Evolutionary conservation across 2,888 invertebrate genomes (phyloP).

Genomic region (Escarpia spicata): DNA sequence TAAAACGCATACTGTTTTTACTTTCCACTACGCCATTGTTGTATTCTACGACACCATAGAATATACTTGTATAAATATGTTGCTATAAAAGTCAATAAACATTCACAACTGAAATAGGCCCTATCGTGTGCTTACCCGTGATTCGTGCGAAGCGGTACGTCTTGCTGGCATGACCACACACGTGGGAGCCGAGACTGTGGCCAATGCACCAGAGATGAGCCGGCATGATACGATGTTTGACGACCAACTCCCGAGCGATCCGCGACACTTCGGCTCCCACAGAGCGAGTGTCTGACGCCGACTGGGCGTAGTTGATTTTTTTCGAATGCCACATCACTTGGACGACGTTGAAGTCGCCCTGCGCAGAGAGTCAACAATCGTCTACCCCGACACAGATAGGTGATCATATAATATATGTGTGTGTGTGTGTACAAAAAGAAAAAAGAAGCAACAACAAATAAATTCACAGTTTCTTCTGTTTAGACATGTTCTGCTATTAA

Average conservation of each 20-base stretch:
- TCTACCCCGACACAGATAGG: neutral
- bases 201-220: slow-evolving; percentile 82
- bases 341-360: slow-evolving; percentile 42
- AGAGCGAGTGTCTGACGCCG: slow-evolving; percentile 63
- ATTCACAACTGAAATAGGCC: neutral
- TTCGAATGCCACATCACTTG: slow-evolving; percentile 40
- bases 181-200: slow-evolving; percentile 88
- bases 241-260: slow-evolving; percentile 49
- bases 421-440: no score
- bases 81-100: neutral
- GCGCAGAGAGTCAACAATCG: neutral
- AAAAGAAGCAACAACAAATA: no score
- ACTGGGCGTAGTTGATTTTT: slow-evolving; percentile 60
- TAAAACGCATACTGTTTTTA: no score
- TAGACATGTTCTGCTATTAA: neutral
- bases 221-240: slow-evolving; percentile 34
- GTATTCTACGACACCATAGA: no score
- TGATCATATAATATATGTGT: neutral
- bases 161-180: slow-evolving; percentile 87
- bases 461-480: no score
- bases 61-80: no score
- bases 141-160: slow-evolving; percentile 59
- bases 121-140: slow-evolving; percentile 51
- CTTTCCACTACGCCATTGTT: no score
- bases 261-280: slow-evolving; percentile 61